Evolutionary conservation across 1,140 invertebrate genomes (phyloP).

Genomic region (Drosophila rhopaloa): DNA sequence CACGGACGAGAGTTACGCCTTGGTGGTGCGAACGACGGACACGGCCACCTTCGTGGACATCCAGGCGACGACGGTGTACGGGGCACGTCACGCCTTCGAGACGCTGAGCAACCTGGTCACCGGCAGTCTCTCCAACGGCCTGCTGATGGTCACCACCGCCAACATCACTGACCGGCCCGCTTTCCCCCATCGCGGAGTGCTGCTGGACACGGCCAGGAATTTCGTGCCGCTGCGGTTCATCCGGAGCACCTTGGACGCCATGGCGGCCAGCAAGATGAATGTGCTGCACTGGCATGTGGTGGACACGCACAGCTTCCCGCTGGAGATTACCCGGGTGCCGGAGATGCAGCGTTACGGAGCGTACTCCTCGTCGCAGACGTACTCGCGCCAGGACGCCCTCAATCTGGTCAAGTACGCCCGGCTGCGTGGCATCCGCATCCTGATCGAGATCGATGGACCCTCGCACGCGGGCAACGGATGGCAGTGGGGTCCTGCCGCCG

Average conservation of each 20-base stretch:
- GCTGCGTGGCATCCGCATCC: conserved; percentile 89
- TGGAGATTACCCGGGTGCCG: conserved; percentile 89
- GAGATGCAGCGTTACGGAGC: conserved; percentile 91
- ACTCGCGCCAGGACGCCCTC: conserved; percentile 89
- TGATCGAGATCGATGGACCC: conserved; percentile 94
- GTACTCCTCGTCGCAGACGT: conserved; percentile 89
- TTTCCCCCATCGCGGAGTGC: conserved; percentile 89
- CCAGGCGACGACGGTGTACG: conserved; percentile 88
- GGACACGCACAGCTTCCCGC: conserved; percentile 94
- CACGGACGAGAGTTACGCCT: conserved; percentile 88
- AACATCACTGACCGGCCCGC: conserved; percentile 89
- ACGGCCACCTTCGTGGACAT: conserved; percentile 86
- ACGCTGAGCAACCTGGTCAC: conserved; percentile 89
- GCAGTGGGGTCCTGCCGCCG: conserved; percentile 90
- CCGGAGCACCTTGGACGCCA: conserved; percentile 90
- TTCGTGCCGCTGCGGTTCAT: conserved; percentile 89
- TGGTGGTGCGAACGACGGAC: conserved; percentile 87
- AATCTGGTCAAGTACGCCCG: conserved; percentile 90
- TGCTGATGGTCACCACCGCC: conserved; percentile 84
- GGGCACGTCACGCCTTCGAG: conserved; percentile 91
- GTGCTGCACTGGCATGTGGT: conserved; percentile 94
- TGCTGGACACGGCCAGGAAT: conserved; percentile 91
- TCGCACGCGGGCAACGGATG: conserved; percentile 93
- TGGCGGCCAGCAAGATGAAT: conserved; percentile 93
- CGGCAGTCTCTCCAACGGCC: conserved; percentile 71